Base-by-base conservation (phyloP, 2,797 vertebrate species). In the Lepidocolaptes lacrymiger region DNA sequence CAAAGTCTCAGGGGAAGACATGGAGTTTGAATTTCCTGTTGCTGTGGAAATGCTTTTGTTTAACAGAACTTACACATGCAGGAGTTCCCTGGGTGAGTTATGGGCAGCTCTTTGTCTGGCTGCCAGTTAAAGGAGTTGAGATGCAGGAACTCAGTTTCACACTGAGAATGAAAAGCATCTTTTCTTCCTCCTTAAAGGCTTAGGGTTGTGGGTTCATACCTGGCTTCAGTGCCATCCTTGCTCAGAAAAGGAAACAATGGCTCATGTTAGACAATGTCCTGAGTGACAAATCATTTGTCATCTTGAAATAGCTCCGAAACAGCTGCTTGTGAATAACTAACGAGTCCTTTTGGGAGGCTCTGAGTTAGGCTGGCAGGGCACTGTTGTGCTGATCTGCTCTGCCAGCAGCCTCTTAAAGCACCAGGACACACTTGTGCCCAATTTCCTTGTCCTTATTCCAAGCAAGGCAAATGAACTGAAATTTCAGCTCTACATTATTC, bases 251-350 rank as follows among this genome's bases (percentile, higher is more conserved):
- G 54, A 85, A 54, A 64, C 1, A 21, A 41, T 89, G 61, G 51
- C 37, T 80, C 61, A 68, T 88, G 54, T 72, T 91, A 87, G 67
- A n/a, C 27, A 37, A 3, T 62, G 87, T 37, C 69, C 54, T 68
- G 52, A 83, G 55, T 91, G 82, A 74, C 46, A 78, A 80, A 88
- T 52, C 14, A 16, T 84, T 94, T 88, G 61, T 93, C 51, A 66
- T 75, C 75, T 66, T 69, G 88, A 81, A 88, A 74, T 80, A 89
- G 51, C 49, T 77, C 10, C 43, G 51, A 85, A 95, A 78, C 76
- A 81, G 69, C 79, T 95, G 95, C 82, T 85, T 86, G 82, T 83
- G 82, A 82, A 67, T 77, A 91, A 93, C 80, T 86, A 92, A 91
- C 41, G 22, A 80, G 78, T 73, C 89, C 37, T 56, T 83, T 26